Evolutionary conservation across 2,797 vertebrate species (phyloP).

Genomic region (Epinephelus coioides): DNA sequence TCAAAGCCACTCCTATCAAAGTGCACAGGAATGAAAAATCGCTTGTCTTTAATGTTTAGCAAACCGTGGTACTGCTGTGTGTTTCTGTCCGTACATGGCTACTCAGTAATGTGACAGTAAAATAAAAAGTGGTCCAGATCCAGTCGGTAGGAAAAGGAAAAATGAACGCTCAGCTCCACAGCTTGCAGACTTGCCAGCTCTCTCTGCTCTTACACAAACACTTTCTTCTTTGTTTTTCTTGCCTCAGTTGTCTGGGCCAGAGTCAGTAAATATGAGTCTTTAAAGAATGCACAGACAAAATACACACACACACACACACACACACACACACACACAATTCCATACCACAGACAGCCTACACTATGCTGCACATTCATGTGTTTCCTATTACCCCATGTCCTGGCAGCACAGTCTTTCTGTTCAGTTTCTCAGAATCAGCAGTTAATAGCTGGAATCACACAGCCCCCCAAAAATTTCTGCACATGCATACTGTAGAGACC

Average conservation of each 20-base stretch:
- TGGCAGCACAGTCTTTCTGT: slow-evolving; percentile 57
- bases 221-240: slow-evolving; percentile 63
- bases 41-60: slow-evolving; percentile 26
- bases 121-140: slow-evolving; percentile 56
- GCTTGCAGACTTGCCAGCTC: slow-evolving; percentile 56
- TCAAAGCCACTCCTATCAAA: slow-evolving; percentile 5
- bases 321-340: slow-evolving; percentile 15
- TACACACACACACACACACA: slow-evolving; percentile 36
- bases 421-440: slow-evolving; percentile 67
- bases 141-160: slow-evolving; percentile 49
- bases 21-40: slow-evolving; percentile 10
- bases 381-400: slow-evolving; percentile 76
- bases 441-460: slow-evolving; percentile 57
- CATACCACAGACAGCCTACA: slow-evolving; percentile 27
- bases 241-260: slow-evolving; percentile 64
- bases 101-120: slow-evolving; percentile 40
- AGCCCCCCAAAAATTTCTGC: slow-evolving; percentile 8
- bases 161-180: slow-evolving; percentile 53
- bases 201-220: slow-evolving; percentile 60
- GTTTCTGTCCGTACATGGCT: slow-evolving; percentile 36
- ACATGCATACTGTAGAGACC: slow-evolving; percentile 5
- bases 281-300: slow-evolving; percentile 48
- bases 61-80: slow-evolving; percentile 29
- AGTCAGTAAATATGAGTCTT: slow-evolving; percentile 52
- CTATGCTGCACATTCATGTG: slow-evolving; percentile 67